Percentiles rank a stretch among this genome's conserved stretches.
Conservation (phyloP, 2,797 vertebrate genomes). For the Chrysolophus pictus region DNA sequence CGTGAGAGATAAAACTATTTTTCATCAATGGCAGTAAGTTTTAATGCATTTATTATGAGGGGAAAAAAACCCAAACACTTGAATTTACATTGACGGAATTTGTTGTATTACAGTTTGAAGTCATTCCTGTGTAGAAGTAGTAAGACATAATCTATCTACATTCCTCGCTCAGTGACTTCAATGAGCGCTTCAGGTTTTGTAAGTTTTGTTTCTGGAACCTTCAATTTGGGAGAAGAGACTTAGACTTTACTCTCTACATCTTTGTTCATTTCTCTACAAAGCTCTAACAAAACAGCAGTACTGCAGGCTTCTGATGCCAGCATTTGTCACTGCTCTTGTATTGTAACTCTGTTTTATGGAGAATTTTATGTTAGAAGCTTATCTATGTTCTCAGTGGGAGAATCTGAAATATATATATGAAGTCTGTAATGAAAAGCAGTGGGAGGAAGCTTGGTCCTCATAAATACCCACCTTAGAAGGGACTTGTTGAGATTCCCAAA, state of each 20-base stretch:
- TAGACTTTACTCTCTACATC: not conserved
- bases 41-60: slow-evolving; percentile 31
- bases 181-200: not conserved
- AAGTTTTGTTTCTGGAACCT: not conserved
- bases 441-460: not conserved
- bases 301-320: not conserved
- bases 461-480: slow-evolving; percentile 16
- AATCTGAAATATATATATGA: not conserved
- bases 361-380: slow-evolving; percentile 21
- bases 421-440: not conserved
- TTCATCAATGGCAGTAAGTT: slow-evolving; percentile 41
- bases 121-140: not conserved
- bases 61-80: not conserved
- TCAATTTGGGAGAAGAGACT: not conserved
- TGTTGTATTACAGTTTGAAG: not conserved
- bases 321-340: slow-evolving; percentile 14
- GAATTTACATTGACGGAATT: not conserved
- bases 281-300: not conserved
- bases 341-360: slow-evolving; percentile 15
- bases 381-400: slow-evolving; percentile 32
- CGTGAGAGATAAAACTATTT: not conserved
- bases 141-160: not conserved
- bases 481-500: not conserved
- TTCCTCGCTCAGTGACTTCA: not conserved
- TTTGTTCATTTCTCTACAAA: slow-evolving; percentile 3